A percentile compares a stretch with the other conserved stretches of the same genome.
Conservation (phyloP, 2,113 vertebrate genomes). For the Corythornis madagascariensis region DNA sequence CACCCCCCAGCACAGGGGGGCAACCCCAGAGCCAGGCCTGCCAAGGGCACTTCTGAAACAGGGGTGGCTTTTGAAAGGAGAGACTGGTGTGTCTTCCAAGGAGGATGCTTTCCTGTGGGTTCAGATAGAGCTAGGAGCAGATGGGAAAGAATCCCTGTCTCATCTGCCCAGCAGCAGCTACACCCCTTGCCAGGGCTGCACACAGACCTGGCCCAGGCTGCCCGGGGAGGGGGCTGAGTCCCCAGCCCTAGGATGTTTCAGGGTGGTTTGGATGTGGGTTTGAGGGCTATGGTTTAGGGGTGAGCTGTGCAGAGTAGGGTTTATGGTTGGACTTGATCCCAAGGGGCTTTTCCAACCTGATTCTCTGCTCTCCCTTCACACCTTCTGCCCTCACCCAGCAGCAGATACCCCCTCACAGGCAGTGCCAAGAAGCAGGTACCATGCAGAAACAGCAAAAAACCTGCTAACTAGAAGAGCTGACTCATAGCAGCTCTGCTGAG, state of each 20-base stretch:
- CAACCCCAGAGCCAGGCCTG: not conserved
- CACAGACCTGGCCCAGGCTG: not conserved
- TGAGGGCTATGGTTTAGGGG: no score
- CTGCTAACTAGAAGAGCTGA: not conserved
- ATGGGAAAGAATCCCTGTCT: not conserved
- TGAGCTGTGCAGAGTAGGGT: no score
- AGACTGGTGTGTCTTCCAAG: not conserved
- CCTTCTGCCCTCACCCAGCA: not conserved
- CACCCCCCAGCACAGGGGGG: not conserved
- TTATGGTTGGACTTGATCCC: no score
- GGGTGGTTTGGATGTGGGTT: no score
- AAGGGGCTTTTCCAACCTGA: no score
- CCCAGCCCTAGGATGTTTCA: no score
- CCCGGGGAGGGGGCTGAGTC: no score
- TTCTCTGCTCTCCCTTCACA: not conserved
- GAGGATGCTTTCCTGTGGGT: not conserved
- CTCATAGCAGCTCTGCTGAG: not conserved
- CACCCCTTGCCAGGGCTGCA: accelerated
- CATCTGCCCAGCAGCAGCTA: accelerated
- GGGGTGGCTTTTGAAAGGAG: not conserved
- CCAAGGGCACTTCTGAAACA: not conserved
- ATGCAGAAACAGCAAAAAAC: not conserved
- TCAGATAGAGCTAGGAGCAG: constrained; percentile 15
- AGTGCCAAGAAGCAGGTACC: accelerated
- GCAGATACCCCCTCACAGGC: not conserved